Base-by-base conservation (phyloP, 1,140 invertebrate genomes). In the Leptinotarsa lineolata region DNA sequence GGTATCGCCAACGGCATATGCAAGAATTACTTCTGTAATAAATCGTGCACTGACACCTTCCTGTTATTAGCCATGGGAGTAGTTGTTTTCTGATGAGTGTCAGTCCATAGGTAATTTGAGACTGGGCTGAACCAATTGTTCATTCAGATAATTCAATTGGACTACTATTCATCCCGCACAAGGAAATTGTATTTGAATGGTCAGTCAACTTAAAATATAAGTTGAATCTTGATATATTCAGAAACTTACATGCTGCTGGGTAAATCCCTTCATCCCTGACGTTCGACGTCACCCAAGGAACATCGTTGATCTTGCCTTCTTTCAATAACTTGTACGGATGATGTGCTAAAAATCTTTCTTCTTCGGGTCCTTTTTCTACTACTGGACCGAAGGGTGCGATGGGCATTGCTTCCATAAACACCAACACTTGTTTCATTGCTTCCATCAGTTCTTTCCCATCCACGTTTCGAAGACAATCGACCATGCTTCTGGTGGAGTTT, bases 391-490 rank as follows among this genome's bases (percentile, higher is more conserved):
- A 82, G 13, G 78, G 76, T 5, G 73, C 39, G 30, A 83, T 79
- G 11, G 85, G 85, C 45, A 84, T 78, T 30, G 67, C 64, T 21
- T 74, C 63, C 44, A 73, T 54, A 16, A 66, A 72, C n/a, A 75
- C 20, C 64, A 74, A 77, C 39, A 77, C 24, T 46, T 58, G 65
- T 54, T 58, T 70, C 67, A 74, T 74, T 18, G 39, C 74, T 30
- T 45, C 70, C 24, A 70, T 44, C 39, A 69, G 73, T 69, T 73
- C 65, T 58, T 71, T 69, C 6, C 15, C 20, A 12, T 69, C 59
- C 22, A 21, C 59, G 4, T 59, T 45, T 63, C 88, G 87, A 0
- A 96, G 85, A 84, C 94, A 96, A 21, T 89, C 88, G 1, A 94
- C 83, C 83, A 95, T 88, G n/a, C 89, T 86, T 72, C 84, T 81